phyloP scores from a whole-genome alignment of 2,888 invertebrate genomes.

The Acrocera orbiculus region DNA sequence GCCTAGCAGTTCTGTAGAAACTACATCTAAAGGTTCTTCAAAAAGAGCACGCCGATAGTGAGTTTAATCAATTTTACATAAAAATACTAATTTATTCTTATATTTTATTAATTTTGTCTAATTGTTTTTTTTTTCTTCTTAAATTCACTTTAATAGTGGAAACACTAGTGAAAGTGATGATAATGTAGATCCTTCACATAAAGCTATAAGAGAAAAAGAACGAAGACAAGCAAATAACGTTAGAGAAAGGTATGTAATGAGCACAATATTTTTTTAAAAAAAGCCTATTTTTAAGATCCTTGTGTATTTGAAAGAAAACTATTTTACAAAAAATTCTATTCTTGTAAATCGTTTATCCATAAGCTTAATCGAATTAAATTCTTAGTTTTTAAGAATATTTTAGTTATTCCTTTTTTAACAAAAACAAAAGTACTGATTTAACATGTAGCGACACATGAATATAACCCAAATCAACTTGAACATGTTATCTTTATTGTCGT shows the following conservation, averaged over 20 bases:
- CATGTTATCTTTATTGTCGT: too few relatives aligned
- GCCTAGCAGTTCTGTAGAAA: slow-evolving; percentile 28
- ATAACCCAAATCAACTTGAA: too few relatives aligned
- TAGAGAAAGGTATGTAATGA: slow-evolving; percentile 66
- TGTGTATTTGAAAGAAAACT: too few relatives aligned
- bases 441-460: too few relatives aligned
- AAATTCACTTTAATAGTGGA: slow-evolving; percentile 3
- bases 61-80: slow-evolving; percentile 30
- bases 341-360: too few relatives aligned
- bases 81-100: slow-evolving; percentile 4
- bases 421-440: too few relatives aligned
- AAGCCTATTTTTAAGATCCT: too few relatives aligned
- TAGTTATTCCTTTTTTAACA: too few relatives aligned
- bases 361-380: too few relatives aligned
- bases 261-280: too few relatives aligned
- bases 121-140: slow-evolving; percentile 3
- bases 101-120: neutral
- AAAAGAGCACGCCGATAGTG: slow-evolving; percentile 65
- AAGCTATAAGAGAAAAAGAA: slow-evolving; percentile 87
- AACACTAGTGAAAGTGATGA: slow-evolving; percentile 55
- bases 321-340: too few relatives aligned
- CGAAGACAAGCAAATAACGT: slow-evolving; percentile 95
- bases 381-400: too few relatives aligned
- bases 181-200: slow-evolving; percentile 63
- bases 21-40: slow-evolving; percentile 33